Conservation (phyloP, 2,888 invertebrate genomes). For the Priocnemis perturbator region DNA sequence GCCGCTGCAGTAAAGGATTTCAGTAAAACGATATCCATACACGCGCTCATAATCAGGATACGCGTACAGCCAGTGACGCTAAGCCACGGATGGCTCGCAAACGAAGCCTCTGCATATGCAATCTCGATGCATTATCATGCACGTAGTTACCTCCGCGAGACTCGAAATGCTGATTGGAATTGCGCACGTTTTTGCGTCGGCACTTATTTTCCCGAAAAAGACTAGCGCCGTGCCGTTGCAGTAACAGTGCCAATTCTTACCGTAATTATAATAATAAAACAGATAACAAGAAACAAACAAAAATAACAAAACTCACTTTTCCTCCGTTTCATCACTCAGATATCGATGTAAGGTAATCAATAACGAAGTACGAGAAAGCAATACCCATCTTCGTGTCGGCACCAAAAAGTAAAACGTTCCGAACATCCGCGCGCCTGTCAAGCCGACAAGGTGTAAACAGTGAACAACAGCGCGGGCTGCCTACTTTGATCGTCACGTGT, state of each 20-base stretch:
- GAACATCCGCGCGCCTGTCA: not conserved
- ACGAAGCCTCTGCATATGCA: conserved; percentile 30
- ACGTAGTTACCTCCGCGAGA: not conserved
- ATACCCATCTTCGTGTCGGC: too few relatives aligned
- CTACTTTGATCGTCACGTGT: not conserved
- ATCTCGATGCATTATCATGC: conserved; percentile 11
- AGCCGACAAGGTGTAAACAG: not conserved
- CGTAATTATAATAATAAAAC: too few relatives aligned
- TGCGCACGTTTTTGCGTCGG: too few relatives aligned
- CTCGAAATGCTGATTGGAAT: too few relatives aligned
- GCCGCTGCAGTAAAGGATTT: conserved; percentile 45
- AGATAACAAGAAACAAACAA: too few relatives aligned
- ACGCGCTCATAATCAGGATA: conserved; percentile 44
- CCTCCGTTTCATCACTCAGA: too few relatives aligned
- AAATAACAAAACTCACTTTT: too few relatives aligned
- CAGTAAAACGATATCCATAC: conserved; percentile 47
- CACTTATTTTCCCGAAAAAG: too few relatives aligned
- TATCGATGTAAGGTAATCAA: too few relatives aligned
- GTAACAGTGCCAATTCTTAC: too few relatives aligned
- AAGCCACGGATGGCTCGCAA: conserved; percentile 38
- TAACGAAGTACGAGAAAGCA: too few relatives aligned
- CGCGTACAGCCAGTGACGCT: conserved; percentile 31
- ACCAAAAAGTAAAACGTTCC: not conserved
- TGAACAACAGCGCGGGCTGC: not conserved
- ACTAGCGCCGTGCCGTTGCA: too few relatives aligned